Evolutionary conservation across 2,888 invertebrate species (phyloP).

Genomic region (Cerastis leucographa): DNA sequence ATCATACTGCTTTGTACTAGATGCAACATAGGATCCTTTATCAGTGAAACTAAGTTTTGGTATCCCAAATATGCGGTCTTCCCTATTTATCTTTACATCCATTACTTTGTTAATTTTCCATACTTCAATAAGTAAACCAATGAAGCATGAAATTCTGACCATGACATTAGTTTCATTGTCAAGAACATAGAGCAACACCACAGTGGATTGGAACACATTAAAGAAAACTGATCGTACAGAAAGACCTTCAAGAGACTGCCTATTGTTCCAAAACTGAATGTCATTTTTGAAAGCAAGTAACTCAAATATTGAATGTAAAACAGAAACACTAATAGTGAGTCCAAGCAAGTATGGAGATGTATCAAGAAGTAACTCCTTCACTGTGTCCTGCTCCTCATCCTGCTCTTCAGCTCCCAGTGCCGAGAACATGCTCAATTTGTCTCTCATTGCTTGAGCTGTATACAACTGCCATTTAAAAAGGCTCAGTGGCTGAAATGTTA

Average conservation of each 20-base stretch:
- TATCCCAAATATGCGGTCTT: slow-evolving; percentile 94
- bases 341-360: slow-evolving; percentile 98
- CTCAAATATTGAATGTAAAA: slow-evolving; percentile 99
- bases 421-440: slow-evolving; percentile 94
- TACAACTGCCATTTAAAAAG: slow-evolving; percentile 99
- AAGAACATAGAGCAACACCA: slow-evolving; percentile 98
- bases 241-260: slow-evolving; percentile 98
- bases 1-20: slow-evolving; percentile 98
- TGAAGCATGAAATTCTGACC: slow-evolving; percentile 97
- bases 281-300: slow-evolving; percentile 99
- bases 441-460: slow-evolving; percentile 98
- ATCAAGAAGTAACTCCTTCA: slow-evolving; percentile 98
- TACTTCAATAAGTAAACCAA: slow-evolving; percentile 98
- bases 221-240: slow-evolving; percentile 99
- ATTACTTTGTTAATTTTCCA: slow-evolving; percentile 99
- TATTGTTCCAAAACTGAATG: slow-evolving; percentile 99
- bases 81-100: slow-evolving; percentile 95
- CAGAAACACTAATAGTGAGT: slow-evolving; percentile 97
- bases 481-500: slow-evolving; percentile 97
- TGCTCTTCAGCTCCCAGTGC: slow-evolving; percentile 93
- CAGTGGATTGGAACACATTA: slow-evolving; percentile 98
- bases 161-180: slow-evolving; percentile 99
- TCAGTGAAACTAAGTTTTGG: slow-evolving; percentile 96
- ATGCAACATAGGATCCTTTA: slow-evolving; percentile 99
- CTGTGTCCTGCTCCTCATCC: slow-evolving; percentile 96